These are phyloP conservation scores for Rhabdophis nuchalis DNA, from an alignment of 2,797 vertebrate genomes.

Conservation along the genomic window DNA sequence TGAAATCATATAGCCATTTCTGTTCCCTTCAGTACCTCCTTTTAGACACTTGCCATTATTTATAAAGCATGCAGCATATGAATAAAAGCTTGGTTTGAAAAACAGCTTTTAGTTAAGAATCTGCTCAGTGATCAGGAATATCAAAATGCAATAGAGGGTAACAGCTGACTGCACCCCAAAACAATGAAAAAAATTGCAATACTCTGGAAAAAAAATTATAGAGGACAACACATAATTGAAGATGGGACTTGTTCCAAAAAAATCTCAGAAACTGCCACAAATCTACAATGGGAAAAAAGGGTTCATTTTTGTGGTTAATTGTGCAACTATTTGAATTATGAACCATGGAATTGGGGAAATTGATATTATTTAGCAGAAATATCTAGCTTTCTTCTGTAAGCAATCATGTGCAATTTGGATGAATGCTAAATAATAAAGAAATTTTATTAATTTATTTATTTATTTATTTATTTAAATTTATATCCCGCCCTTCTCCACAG, in stretches of 20 bases:
- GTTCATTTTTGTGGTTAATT: background rate
- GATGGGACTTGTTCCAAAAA: background rate
- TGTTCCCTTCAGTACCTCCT: background rate
- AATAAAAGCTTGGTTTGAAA: background rate
- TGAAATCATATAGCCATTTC: background rate
- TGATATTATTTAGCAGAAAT: slow-evolving; percentile 11
- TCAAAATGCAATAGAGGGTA: slow-evolving; percentile 19
- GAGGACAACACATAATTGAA: background rate
- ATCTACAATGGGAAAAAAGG: background rate
- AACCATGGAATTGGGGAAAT: background rate
- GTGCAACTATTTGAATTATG: background rate
- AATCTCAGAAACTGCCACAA: background rate
- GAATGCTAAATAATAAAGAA: background rate
- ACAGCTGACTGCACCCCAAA: background rate
- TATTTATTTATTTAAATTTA: no score
- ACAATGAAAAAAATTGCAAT: slow-evolving; percentile 7
- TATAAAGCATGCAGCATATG: slow-evolving; percentile 31
- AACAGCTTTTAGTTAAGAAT: slow-evolving; percentile 11
- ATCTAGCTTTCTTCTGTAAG: slow-evolving; percentile 23
- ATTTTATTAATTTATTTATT: no score
- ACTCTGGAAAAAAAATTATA: background rate
- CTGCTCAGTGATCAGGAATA: slow-evolving; percentile 8
- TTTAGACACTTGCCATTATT: slow-evolving; percentile 17
- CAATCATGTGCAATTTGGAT: background rate
- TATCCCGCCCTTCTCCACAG: no score